Evolutionary conservation across 2,888 invertebrate species (phyloP), one percentile per base, ranked within the genome.

Genomic region (Druceiella hillmani): DNA sequence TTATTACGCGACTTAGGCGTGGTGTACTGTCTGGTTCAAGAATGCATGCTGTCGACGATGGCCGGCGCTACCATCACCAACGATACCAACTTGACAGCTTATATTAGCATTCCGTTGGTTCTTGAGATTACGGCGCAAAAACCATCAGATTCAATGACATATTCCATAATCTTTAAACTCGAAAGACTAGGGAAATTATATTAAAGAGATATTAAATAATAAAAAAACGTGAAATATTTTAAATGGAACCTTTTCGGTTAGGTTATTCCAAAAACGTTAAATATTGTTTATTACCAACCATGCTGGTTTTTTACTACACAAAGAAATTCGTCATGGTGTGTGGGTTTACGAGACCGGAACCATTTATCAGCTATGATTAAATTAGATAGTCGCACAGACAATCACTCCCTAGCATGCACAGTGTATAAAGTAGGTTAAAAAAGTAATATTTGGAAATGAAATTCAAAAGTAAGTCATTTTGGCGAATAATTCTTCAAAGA

Each of bases 241-340:
- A 20, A 20, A 20, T 20, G 22, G 22, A n/a, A 20, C 22, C 22
- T 20, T 20, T 20, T 20, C n/a, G 22, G n/a, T 20, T 20, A 20
- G 6, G 22, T 20, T 20, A 20, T 20, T 20, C n/a, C 22, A 20
- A 20, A 20, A 20, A n/a, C n/a, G n/a, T 20, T 20, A 20, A n/a
- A 20, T 20, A 7, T n/a, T 20, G 22, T 20, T 20, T 20, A 20
- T 20, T 20, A n/a, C n/a, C 22, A 20, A 20, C 22, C 22, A n/a
- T 20, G 22, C n/a, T 20, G 22, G 22, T 20, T 20, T 6, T 20
- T 20, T n/a, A n/a, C 22, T 20, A 20, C 22, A n/a, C 22, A n/a
- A 20, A 20, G 22, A 20, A 20, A 20, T 20, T 20, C 22, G 22
- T 7, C n/a, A n/a, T 20, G 22, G 22, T n/a, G 22, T 20, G n/a